Conservation (phyloP, 92 coral and sea anemone genomes). For the Diadumene lineata region DNA sequence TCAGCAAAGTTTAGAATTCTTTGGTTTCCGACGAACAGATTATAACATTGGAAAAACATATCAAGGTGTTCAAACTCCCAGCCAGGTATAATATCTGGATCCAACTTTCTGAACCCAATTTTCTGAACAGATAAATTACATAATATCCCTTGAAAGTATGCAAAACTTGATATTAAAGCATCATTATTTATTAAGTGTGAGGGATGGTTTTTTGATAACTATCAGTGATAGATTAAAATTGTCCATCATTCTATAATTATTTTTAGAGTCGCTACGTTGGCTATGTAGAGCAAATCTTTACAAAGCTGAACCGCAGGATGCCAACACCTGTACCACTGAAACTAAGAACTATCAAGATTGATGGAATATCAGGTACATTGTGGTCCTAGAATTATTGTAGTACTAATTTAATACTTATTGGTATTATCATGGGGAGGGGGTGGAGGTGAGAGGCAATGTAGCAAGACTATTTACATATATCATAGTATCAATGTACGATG, state of each 20-base stretch:
- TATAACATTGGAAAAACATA: conserved; percentile 75
- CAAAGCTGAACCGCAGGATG: conserved; percentile 78
- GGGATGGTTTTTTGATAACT: no score
- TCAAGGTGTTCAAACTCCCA: conserved; percentile 98
- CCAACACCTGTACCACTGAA: conserved; percentile 80
- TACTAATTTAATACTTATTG: not conserved
- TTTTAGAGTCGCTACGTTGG: conserved; percentile 93
- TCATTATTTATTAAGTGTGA: not conserved
- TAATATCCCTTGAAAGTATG: no score
- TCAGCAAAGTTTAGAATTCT: conserved; percentile 93
- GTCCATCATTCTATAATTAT: not conserved
- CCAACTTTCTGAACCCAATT: no score
- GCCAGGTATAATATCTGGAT: conserved; percentile 62
- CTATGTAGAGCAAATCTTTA: conserved; percentile 86
- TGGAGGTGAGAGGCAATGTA: no score
- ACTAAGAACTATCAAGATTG: conserved; percentile 82
- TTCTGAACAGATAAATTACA: no score
- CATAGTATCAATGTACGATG: no score
- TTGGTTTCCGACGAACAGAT: conserved; percentile 97
- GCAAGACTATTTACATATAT: no score
- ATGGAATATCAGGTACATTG: conserved; percentile 85
- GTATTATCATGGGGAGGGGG: no score
- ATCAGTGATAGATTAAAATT: no score
- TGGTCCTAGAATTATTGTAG: not conserved
- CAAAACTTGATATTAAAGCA: no score